Conservation (phyloP, 2,113 vertebrate species). For the Anas platyrhynchos region DNA sequence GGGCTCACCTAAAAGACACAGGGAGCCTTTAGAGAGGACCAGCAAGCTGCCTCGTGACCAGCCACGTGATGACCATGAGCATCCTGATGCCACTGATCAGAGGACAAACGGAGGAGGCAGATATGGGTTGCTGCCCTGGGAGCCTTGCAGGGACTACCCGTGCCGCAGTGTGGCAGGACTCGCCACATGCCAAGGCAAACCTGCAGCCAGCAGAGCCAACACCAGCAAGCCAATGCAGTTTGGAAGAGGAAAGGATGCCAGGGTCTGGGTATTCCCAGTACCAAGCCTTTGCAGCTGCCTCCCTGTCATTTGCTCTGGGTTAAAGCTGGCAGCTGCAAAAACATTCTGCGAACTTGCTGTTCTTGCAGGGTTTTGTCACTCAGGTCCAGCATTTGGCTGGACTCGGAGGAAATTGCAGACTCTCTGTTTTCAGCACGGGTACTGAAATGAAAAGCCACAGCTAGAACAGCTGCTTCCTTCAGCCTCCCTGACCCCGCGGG, state of each 20-base stretch:
- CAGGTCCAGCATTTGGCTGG: not conserved
- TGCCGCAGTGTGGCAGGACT: not conserved
- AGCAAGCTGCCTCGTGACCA: not conserved
- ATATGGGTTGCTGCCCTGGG: rapidly evolving
- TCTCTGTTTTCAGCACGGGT: not conserved
- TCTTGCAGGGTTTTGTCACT: not conserved
- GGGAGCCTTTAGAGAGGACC: not conserved
- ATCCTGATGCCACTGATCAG: not conserved
- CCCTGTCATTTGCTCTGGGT: not conserved
- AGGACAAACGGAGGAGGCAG: not conserved
- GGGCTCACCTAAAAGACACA: not conserved
- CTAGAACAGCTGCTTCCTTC: conserved; percentile 43
- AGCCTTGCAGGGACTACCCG: not conserved
- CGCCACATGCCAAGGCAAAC: not conserved
- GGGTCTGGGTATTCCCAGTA: not conserved
- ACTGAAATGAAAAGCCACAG: conserved; percentile 20
- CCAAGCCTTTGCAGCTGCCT: conserved; percentile 3
- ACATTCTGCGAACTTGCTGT: not conserved
- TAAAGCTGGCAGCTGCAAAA: conserved; percentile 52
- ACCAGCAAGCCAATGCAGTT: not conserved
- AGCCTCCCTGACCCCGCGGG: not conserved
- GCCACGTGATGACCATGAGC: not conserved
- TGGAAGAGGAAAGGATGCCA: not conserved
- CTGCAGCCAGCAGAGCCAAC: not conserved
- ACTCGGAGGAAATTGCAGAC: conserved; percentile 3